Base-by-base conservation (phyloP, 2,113 vertebrate genomes). In the Engystomops pustulosus region DNA sequence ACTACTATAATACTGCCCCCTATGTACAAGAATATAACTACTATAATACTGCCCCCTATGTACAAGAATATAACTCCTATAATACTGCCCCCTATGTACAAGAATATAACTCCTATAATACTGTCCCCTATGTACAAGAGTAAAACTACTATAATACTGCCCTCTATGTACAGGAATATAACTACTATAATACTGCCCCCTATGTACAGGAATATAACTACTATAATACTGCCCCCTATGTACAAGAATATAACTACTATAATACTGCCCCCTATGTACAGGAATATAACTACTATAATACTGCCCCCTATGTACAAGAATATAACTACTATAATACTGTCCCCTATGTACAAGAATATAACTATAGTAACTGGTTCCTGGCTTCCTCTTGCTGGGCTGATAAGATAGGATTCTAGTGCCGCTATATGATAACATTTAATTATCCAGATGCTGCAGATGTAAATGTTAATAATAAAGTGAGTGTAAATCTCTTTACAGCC, bases 401-500 rank as follows among this genome's bases (percentile, higher is more conserved):
- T 23, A 32, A 6, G 20, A 70, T n/a, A 44, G 11, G 11, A 27
- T 32, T 47, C 34, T 45, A 23, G 4, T 23, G 69, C 77, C 11
- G 47, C 75, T 32, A 58, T 75, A 79, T 77, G 62, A 85, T 85
- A 78, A 85, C 30, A 70, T 70, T 85, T 85, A 85, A 85, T 85
- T 85, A 85, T 32, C 45, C 83, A 79, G 62, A 79, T 79, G 74
- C 69, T 85, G 47, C 75, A 79, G 74, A 79, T 70, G 83, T 65
- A 69, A 78, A 79, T 84, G 68, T 84, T 79, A 85, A 60, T 79
- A 70, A 70, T 85, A 65, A 78, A 60, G 74, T 70, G 65, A 34
- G 12, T 71, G 55, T 79, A 85, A 79, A 85, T 85, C 83, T 85
- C 83, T 85, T 85, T 85, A 79, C 83, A 70, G 60, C 62, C 27